Conservation (phyloP, 2,113 vertebrate species). For the Madoqua kirkii region DNA sequence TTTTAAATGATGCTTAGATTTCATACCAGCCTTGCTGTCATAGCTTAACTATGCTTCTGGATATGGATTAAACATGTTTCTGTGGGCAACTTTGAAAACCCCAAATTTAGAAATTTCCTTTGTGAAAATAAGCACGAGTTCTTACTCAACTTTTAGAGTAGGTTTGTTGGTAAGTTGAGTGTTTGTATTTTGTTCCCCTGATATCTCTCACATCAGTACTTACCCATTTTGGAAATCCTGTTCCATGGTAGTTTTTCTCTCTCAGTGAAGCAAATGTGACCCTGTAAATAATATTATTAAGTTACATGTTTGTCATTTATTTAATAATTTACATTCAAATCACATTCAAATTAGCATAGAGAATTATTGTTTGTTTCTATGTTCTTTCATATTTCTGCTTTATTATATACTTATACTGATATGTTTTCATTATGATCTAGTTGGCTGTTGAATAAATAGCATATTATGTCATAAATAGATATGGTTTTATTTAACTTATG, state of each 20-base stretch:
- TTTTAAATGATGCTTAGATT: neutral
- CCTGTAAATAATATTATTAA: neutral
- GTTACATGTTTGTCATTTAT: neutral
- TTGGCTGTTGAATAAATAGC: neutral
- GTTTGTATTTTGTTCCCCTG: neutral
- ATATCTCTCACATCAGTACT: too few species aligned
- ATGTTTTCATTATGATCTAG: neutral
- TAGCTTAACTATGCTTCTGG: neutral
- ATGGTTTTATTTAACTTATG: neutral
- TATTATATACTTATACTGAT: neutral
- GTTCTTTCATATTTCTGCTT: neutral
- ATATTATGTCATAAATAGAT: neutral
- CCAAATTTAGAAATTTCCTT: neutral
- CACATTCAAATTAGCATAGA: neutral
- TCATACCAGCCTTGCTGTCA: neutral
- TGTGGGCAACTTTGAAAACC: neutral
- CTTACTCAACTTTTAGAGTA: neutral
- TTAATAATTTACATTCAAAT: neutral
- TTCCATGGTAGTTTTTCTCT: neutral
- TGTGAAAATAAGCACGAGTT: neutral
- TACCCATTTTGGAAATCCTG: neutral
- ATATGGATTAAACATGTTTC: neutral
- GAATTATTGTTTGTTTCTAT: neutral
- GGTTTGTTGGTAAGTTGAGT: neutral
- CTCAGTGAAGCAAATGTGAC: neutral